Evolutionary conservation across 2,797 vertebrate genomes (phyloP).

Genomic region (Oreonectes daqikongensis): DNA sequence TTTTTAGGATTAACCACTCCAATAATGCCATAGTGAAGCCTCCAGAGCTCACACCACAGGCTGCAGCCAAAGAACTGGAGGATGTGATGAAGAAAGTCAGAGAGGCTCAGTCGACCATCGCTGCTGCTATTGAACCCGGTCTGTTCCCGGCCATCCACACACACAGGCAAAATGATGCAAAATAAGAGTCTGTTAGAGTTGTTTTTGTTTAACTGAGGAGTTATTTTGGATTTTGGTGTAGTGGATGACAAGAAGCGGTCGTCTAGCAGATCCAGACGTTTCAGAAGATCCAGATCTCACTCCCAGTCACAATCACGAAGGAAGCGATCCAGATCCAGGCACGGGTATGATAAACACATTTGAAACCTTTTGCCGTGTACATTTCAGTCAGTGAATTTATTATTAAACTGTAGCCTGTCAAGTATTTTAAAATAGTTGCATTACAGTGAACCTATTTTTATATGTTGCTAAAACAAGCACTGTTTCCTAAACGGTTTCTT

Average conservation of each 20-base stretch:
- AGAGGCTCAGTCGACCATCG: constrained; percentile 94
- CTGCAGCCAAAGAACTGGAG: constrained; percentile 95
- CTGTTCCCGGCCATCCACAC: not conserved
- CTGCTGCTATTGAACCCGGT: constrained; percentile 97
- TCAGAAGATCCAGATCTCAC: constrained; percentile 71
- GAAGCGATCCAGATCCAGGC: constrained; percentile 89
- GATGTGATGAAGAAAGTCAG: constrained; percentile 97
- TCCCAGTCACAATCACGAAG: constrained; percentile 81
- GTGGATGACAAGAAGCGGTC: constrained; percentile 79
- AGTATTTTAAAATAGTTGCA: not conserved
- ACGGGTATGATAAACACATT: constrained; percentile 76
- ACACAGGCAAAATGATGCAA: not conserved
- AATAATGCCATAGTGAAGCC: constrained; percentile 98
- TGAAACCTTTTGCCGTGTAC: too few species aligned
- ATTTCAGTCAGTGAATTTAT: too few species aligned
- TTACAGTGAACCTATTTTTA: not conserved
- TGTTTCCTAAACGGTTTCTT: too few species aligned
- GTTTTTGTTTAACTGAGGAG: not conserved
- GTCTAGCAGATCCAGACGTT: constrained; percentile 60
- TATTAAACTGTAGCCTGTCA: too few species aligned
- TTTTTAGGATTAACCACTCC: constrained; percentile 95
- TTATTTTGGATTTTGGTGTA: not conserved
- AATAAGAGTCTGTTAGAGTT: not conserved
- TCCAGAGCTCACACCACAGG: constrained; percentile 95
- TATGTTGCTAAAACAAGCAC: not conserved